phyloP scores from a whole-genome alignment of 2,888 invertebrate species.

The Odontothrips loti region DNA sequence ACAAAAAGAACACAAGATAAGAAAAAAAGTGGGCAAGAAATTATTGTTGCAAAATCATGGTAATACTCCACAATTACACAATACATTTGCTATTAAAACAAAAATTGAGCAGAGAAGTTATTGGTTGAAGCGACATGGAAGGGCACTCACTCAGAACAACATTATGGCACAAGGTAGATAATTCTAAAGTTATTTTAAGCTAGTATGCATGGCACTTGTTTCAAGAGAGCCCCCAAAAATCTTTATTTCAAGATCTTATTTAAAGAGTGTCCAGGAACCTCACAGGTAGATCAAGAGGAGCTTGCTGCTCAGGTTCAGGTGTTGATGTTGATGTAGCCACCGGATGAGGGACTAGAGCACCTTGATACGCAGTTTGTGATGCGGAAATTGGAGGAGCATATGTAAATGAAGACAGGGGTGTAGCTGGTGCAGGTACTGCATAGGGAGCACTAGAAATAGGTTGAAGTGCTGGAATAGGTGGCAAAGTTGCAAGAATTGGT shows the following conservation, averaged over 20 bases:
- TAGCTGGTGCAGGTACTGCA: background rate
- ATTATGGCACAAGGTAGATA: background rate
- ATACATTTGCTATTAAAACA: background rate
- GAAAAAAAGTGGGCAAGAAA: background rate
- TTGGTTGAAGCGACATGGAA: background rate
- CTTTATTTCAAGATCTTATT: background rate
- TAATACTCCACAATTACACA: background rate
- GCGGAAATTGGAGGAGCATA: background rate
- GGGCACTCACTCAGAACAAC: background rate
- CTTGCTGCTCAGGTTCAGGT: background rate
- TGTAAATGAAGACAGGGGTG: background rate
- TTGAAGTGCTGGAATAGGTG: background rate
- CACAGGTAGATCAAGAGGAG: background rate
- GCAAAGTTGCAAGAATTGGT: background rate
- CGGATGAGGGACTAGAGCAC: background rate
- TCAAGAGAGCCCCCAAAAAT: background rate
- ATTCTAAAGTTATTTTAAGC: too few species aligned
- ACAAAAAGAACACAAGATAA: background rate
- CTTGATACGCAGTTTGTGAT: background rate
- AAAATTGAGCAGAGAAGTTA: background rate
- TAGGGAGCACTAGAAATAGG: background rate
- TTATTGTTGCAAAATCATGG: background rate
- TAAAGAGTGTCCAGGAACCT: background rate
- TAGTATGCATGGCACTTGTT: too few species aligned
- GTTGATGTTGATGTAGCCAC: background rate